These are phyloP conservation scores for Anagrus nilaparvatae DNA, from an alignment of 1,140 invertebrate species.

Conservation along the genomic window DNA sequence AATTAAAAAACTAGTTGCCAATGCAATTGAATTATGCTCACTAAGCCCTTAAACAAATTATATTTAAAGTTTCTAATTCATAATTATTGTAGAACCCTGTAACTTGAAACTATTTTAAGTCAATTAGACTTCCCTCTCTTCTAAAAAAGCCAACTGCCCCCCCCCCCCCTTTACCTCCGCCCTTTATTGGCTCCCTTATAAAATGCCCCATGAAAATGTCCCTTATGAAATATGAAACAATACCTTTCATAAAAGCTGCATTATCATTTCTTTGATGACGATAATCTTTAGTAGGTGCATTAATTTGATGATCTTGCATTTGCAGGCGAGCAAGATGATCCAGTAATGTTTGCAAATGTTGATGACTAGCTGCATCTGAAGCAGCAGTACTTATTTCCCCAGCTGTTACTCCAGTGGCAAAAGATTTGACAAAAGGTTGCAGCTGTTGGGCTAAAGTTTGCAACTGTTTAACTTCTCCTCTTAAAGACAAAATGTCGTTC, in stretches of 20 bases:
- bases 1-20: too few relatives aligned
- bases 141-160: too few relatives aligned
- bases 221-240: not conserved
- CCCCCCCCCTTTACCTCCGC: too few relatives aligned
- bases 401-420: constrained; percentile 37
- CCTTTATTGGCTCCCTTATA: too few relatives aligned
- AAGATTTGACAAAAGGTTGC: constrained; percentile 53
- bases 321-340: constrained; percentile 47
- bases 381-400: constrained; percentile 32
- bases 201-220: too few relatives aligned
- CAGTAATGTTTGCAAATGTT: constrained; percentile 45
- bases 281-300: constrained; percentile 34
- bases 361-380: constrained; percentile 32
- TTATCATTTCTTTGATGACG: constrained; percentile 34
- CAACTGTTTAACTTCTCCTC: constrained; percentile 56
- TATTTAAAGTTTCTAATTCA: too few relatives aligned
- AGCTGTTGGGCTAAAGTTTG: constrained; percentile 51
- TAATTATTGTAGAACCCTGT: too few relatives aligned
- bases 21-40: too few relatives aligned
- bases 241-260: constrained; percentile 40
- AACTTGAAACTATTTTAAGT: too few relatives aligned
- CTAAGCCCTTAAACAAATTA: too few relatives aligned
- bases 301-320: constrained; percentile 32
- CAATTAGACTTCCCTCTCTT: too few relatives aligned
- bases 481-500: constrained; percentile 53